Conservation (phyloP, 2,113 vertebrate genomes). For the Ciconia maguari region DNA sequence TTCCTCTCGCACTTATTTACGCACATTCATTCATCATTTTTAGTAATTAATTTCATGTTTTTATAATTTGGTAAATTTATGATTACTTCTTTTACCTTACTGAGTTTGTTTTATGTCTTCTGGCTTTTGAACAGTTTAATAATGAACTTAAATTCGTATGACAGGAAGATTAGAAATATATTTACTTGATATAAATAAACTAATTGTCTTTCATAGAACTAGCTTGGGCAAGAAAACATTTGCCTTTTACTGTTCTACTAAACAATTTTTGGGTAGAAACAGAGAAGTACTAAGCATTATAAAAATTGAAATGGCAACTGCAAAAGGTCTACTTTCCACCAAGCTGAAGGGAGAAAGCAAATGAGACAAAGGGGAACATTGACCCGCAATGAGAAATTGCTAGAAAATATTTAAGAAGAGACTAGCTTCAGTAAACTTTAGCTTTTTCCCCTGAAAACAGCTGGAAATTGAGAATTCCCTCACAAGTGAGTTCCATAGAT, state of each 20-base stretch:
- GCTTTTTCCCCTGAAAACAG: neutral
- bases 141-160: neutral
- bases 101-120: neutral
- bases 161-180: neutral
- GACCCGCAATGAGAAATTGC: neutral
- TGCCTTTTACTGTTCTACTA: neutral
- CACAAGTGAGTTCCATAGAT: neutral
- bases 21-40: neutral
- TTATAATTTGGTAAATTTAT: neutral
- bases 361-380: neutral
- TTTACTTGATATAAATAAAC: neutral
- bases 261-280: neutral
- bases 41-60: neutral
- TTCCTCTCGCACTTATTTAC: neutral
- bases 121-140: neutral
- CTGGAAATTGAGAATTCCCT: neutral
- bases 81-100: neutral
- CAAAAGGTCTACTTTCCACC: neutral
- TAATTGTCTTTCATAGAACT: neutral
- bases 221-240: neutral
- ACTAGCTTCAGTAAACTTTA: neutral
- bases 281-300: neutral
- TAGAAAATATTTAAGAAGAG: neutral
- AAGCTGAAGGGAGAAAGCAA: neutral
- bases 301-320: neutral